phyloP scores from a whole-genome alignment of 2,797 vertebrate genomes.

The Rhabdophis nuchalis region DNA sequence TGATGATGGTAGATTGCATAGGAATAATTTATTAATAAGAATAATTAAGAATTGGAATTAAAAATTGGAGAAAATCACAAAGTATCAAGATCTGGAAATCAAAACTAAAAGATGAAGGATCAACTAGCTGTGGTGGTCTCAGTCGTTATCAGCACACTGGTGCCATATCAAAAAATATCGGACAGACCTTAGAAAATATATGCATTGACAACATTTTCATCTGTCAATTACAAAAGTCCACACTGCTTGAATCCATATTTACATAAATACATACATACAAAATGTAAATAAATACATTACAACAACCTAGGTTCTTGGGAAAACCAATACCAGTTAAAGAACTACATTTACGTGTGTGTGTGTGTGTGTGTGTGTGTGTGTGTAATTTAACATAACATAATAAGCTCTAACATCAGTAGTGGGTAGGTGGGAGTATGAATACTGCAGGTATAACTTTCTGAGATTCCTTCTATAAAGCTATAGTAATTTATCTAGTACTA shows the following conservation, averaged over 20 bases:
- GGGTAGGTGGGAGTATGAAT: background rate
- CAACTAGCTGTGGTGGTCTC: background rate
- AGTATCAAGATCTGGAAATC: background rate
- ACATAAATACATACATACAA: too few species aligned
- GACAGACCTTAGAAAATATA: background rate
- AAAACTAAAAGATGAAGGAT: background rate
- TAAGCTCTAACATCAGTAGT: background rate
- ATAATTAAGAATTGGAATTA: background rate
- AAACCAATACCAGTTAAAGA: background rate
- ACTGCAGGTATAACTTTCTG: background rate
- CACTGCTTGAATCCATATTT: background rate
- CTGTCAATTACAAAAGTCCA: too few species aligned
- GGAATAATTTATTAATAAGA: background rate
- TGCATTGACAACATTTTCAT: background rate
- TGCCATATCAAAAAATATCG: background rate
- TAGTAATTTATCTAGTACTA: background rate
- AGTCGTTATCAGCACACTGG: background rate
- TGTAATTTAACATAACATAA: background rate
- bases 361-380: too few species aligned
- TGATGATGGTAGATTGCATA: background rate
- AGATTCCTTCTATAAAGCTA: background rate
- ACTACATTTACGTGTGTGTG: background rate
- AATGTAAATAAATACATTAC: background rate
- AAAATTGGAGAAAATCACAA: background rate
- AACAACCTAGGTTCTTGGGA: background rate